Percentiles rank a stretch among this genome's conserved stretches.
These are phyloP conservation scores for Scotopteryx bipunctaria DNA, from an alignment of 2,888 invertebrate species.

Conservation along the genomic window DNA sequence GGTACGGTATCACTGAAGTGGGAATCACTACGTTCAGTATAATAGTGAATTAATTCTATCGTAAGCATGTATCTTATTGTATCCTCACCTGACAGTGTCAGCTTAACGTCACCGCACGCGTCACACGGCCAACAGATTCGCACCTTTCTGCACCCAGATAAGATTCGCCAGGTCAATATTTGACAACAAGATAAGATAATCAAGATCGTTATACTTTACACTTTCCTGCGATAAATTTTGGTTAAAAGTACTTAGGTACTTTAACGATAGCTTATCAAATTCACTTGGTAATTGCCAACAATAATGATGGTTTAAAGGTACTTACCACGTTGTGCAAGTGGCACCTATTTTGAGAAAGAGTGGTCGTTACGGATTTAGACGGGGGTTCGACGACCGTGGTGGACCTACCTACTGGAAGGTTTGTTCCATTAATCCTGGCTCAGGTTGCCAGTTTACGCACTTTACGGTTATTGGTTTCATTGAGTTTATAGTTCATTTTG, in stretches of 20 bases:
- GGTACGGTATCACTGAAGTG: no score
- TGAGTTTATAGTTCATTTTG: slow-evolving; percentile 62
- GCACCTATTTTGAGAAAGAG: slow-evolving; percentile 45
- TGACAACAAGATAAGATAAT: slow-evolving; percentile 62
- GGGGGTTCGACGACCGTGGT: slow-evolving; percentile 60
- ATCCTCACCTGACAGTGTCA: slow-evolving; percentile 45
- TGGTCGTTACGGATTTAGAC: slow-evolving; percentile 36
- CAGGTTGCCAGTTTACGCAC: slow-evolving; percentile 58
- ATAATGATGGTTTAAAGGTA: slow-evolving; percentile 32
- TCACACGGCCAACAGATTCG: slow-evolving; percentile 65
- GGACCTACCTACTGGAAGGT: slow-evolving; percentile 46
- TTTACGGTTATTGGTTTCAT: slow-evolving; percentile 64
- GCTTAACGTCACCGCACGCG: slow-evolving; percentile 62
- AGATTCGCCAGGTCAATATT: slow-evolving; percentile 68
- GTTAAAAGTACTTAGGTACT: no score
- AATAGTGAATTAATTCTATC: no score
- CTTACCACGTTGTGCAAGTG: slow-evolving; percentile 29
- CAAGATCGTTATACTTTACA: slow-evolving; percentile 78
- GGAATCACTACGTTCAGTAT: no score
- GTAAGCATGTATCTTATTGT: no score
- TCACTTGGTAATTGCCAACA: slow-evolving; percentile 38
- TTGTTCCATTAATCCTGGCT: slow-evolving; percentile 61
- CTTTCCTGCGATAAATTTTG: slow-evolving; percentile 66
- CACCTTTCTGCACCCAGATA: slow-evolving; percentile 65
- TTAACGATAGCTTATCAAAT: slow-evolving; percentile 50